Base-by-base conservation (phyloP, 2,888 invertebrate species). In the Cerastis leucographa region DNA sequence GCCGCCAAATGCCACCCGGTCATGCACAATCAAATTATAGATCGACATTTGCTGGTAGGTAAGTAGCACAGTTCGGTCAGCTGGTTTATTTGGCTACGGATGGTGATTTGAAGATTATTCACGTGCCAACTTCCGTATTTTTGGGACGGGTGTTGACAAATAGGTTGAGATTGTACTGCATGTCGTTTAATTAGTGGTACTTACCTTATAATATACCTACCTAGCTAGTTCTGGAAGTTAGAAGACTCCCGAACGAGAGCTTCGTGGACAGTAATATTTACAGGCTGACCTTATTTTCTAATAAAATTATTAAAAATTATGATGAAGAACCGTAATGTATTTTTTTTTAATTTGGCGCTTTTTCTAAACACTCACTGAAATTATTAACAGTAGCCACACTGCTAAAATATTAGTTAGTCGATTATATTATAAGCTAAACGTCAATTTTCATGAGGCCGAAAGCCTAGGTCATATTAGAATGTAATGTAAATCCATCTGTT, bases 41-140 rank as follows among this genome's bases (percentile, higher is more conserved):
- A 81, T 79, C 84, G 89, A 87, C 89, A 88, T 88, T 87, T 80
- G 64, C 70, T 73, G 59, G 71, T 76, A 81, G 76, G 71, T 81
- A 80, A 82, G 65, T 85, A 56, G 78, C 65, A 74, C 82, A 78
- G 9, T 25, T 51, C 62, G 51, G 76, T 80, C 85, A 85, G 69
- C 79, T 81, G 73, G 80, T 78, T 54, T 25, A 78, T 78, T 88
- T 87, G 83, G 85, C 87, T 74, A 51, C 76, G 40, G 35, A 29
- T 66, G 46, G 62, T 67, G 67, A 74, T 79, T 74, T 71, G 76
- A 65, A 65, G 44, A 71, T 79, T 22, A 67, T 66, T 67, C 73
- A 72, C 76, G 71, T 84, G 84, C 87, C 88, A 88, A 84, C 81
- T 86, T 87, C 87, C 87, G 88, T 88, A 80, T 75, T 79, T 78